Conservation (phyloP, 2,797 vertebrate species). For the Danio tinwini region DNA sequence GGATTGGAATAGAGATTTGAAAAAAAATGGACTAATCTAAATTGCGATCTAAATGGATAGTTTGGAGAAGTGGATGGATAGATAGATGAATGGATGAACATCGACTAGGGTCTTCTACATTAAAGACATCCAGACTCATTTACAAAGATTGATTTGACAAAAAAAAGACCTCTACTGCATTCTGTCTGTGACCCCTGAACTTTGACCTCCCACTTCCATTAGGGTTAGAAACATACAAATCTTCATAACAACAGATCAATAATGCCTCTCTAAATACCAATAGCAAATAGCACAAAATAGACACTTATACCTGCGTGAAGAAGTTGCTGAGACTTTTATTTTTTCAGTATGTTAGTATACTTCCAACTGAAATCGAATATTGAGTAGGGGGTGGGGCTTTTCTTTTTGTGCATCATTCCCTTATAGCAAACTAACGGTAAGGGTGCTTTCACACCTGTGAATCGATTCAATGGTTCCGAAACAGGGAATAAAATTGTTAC, state of each 20-base stretch:
- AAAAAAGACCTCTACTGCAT: background rate
- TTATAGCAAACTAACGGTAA: too few relatives aligned
- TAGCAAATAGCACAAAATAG: background rate
- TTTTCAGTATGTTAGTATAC: too few relatives aligned
- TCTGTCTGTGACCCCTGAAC: conserved; percentile 13
- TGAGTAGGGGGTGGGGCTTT: too few relatives aligned
- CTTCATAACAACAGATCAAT: conserved; percentile 2
- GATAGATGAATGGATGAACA: background rate
- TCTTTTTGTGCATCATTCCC: too few relatives aligned
- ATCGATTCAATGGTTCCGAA: too few relatives aligned
- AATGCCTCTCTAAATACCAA: background rate
- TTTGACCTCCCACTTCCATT: conserved; percentile 31
- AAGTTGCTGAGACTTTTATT: too few relatives aligned
- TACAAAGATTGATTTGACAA: conserved; percentile 19
- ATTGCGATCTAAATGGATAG: background rate
- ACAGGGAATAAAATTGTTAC: too few relatives aligned
- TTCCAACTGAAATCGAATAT: too few relatives aligned
- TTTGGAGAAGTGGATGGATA: background rate
- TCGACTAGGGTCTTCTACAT: background rate
- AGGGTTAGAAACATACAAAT: background rate
- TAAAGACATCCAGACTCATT: conserved; percentile 11
- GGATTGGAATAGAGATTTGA: background rate
- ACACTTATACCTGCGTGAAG: background rate
- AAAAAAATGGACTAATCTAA: conserved; percentile 2
- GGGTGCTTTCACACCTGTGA: too few relatives aligned